Percentiles rank a stretch among this genome's conserved stretches.
Evolutionary conservation across 2,797 vertebrate species (phyloP).

Genomic region (Melanotaenia maccullochi): DNA sequence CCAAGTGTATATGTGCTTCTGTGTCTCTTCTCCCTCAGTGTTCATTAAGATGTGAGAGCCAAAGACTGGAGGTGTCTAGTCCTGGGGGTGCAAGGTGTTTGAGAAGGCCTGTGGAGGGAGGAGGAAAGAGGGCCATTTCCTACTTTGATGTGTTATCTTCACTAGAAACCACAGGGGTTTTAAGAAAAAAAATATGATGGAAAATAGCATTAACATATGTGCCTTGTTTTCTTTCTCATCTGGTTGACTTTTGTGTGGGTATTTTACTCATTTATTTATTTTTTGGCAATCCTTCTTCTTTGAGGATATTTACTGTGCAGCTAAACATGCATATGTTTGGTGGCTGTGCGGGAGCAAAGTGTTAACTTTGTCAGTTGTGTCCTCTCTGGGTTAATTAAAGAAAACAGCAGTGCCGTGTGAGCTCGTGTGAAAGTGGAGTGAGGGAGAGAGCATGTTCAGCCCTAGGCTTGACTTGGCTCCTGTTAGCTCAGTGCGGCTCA

Average conservation of each 20-base stretch:
- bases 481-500: constrained; percentile 77
- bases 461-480: constrained; percentile 75
- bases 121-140: constrained; percentile 62
- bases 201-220: constrained; percentile 65
- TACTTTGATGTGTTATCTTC: constrained; percentile 68
- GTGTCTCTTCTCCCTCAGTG: constrained; percentile 66
- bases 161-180: constrained; percentile 65
- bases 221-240: constrained; percentile 37
- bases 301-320: constrained; percentile 59
- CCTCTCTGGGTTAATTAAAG: constrained; percentile 88
- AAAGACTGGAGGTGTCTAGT: constrained; percentile 76
- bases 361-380: constrained; percentile 84
- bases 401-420: constrained; percentile 83
- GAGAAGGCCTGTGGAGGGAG: constrained; percentile 66
- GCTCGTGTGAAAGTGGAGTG: constrained; percentile 82
- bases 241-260: constrained; percentile 8
- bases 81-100: constrained; percentile 77
- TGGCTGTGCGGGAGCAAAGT: constrained; percentile 73
- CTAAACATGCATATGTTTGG: constrained; percentile 75
- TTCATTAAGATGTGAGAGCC: constrained; percentile 83
- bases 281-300: constrained; percentile 5
- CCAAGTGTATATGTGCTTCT: constrained; percentile 59
- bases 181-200: constrained; percentile 54
- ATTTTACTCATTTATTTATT: neutral
- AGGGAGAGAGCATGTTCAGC: constrained; percentile 70